Conservation (phyloP, 2,888 invertebrate species). For the Oscheius sp. region DNA sequence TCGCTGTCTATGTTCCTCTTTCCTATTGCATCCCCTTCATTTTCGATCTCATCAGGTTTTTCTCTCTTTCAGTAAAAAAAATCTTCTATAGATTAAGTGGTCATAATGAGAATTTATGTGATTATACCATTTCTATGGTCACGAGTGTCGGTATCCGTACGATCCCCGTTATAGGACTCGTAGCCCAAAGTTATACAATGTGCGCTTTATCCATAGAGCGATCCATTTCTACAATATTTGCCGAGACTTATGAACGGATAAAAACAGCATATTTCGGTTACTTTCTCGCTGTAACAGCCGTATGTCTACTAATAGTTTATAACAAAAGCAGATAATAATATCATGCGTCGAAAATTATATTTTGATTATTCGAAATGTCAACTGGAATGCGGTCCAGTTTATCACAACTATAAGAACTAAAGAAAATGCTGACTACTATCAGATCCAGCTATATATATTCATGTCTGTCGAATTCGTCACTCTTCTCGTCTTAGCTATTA, state of each 20-base stretch:
- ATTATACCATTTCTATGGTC: neutral
- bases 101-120: neutral
- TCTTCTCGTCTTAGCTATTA: neutral
- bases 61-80: neutral
- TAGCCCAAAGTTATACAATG: constrained; percentile 2
- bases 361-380: neutral
- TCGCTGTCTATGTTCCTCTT: neutral
- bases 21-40: neutral
- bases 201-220: constrained; percentile 13
- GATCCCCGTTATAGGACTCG: constrained; percentile 10
- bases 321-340: too few relatives aligned
- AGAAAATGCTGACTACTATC: neutral
- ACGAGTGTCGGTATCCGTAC: neutral
- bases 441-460: neutral
- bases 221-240: constrained; percentile 7
- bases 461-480: constrained; percentile 5
- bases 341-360: too few relatives aligned
- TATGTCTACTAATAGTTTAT: too few relatives aligned
- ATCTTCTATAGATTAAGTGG: neutral
- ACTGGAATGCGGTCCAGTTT: constrained; percentile 8
- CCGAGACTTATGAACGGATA: neutral
- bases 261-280: neutral
- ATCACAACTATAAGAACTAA: constrained; percentile 1
- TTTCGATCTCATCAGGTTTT: constrained; percentile 8
- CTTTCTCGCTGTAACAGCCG: too few relatives aligned